phyloP scores from a whole-genome alignment of 2,888 invertebrate genomes.

The Cactoblastis cactorum region DNA sequence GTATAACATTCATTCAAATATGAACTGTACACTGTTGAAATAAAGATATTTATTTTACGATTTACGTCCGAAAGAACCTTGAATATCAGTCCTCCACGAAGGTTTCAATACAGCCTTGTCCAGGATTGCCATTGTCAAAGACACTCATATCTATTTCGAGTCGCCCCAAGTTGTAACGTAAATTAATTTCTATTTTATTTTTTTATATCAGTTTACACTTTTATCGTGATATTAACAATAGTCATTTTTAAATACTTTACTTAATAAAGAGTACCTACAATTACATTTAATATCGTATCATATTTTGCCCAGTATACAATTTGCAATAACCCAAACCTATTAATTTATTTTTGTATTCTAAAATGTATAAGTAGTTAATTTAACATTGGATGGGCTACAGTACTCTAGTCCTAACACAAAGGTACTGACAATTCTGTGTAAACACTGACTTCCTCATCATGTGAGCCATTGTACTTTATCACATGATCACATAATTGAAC shows the following conservation, averaged over 20 bases:
- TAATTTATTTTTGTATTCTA: neutral
- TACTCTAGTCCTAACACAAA: neutral
- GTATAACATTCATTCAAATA: neutral
- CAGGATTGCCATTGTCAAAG: constrained; percentile 50
- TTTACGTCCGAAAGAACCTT: constrained; percentile 29
- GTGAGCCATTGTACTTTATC: neutral
- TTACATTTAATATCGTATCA: too few species aligned
- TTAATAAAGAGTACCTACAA: too few species aligned
- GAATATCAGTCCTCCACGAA: constrained; percentile 34
- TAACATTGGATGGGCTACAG: neutral
- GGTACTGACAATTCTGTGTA: neutral
- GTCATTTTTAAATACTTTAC: too few species aligned
- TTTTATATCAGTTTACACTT: neutral
- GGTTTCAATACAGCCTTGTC: constrained; percentile 45
- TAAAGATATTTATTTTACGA: neutral
- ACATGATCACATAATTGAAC: neutral
- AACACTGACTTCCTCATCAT: constrained; percentile 11
- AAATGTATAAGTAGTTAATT: neutral
- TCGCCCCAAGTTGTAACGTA: neutral
- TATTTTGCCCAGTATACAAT: neutral
- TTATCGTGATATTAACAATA: too few species aligned
- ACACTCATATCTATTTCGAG: constrained; percentile 22
- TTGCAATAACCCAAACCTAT: neutral
- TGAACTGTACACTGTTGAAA: constrained; percentile 3
- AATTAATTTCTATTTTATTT: neutral